phyloP scores from a whole-genome alignment of 2,113 vertebrate genomes.

The Protomyctophum bolini region DNA sequence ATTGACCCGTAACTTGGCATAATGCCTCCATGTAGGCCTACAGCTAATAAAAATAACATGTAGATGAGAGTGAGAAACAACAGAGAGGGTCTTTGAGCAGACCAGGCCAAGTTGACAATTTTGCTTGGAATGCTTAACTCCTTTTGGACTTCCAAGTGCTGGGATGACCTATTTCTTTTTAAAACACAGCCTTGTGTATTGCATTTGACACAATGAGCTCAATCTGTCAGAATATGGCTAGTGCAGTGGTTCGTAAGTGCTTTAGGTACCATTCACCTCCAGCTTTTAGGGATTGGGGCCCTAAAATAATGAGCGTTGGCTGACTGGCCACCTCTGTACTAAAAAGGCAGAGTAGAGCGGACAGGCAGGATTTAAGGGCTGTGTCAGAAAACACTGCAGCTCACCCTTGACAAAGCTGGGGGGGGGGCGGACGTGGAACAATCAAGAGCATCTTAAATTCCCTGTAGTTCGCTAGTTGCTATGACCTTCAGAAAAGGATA shows the following conservation, averaged over 20 bases:
- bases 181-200: constrained; percentile 27
- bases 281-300: constrained; percentile 25
- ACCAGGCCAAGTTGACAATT: constrained; percentile 20
- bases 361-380: constrained; percentile 23
- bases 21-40: neutral
- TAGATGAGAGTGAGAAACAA: constrained; percentile 10
- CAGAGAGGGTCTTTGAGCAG: constrained; percentile 14
- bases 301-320: constrained; percentile 39
- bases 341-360: constrained; percentile 16
- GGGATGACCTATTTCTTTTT: constrained; percentile 17
- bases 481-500: constrained; percentile 34
- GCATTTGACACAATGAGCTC: constrained; percentile 24
- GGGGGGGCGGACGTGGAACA: constrained; percentile 14
- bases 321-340: constrained; percentile 8
- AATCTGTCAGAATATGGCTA: constrained; percentile 33
- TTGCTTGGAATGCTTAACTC: constrained; percentile 22
- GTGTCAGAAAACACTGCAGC: constrained; percentile 3
- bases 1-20: neutral
- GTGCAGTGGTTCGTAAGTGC: constrained; percentile 30
- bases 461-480: constrained; percentile 53
- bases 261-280: constrained; percentile 45
- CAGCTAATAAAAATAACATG: neutral
- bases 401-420: neutral
- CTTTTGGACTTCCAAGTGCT: constrained; percentile 23
- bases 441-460: constrained; percentile 44